Conservation (phyloP, 2,113 vertebrate genomes). For the Campylorhamphus procurvoides region DNA sequence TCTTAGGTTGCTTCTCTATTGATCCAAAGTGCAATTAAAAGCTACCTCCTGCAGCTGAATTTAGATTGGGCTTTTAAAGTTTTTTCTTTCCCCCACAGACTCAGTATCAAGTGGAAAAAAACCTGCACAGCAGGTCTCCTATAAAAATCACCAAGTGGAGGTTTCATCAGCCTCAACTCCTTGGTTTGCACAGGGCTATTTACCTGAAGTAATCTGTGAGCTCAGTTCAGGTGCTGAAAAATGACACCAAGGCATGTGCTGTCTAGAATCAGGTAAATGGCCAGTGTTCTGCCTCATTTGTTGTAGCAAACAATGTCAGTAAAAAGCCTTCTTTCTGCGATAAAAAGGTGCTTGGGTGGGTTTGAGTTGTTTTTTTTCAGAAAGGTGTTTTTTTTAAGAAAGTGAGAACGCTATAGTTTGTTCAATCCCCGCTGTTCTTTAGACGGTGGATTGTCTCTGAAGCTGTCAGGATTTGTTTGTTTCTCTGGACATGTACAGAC, state of each 20-base stretch:
- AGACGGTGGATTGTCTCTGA: neutral
- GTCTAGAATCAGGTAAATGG: neutral
- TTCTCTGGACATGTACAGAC: neutral
- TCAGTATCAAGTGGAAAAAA: neutral
- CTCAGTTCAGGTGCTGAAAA: neutral
- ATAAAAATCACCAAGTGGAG: neutral
- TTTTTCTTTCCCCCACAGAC: neutral
- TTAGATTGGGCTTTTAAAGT: conserved; percentile 19
- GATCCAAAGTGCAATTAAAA: conserved; percentile 52
- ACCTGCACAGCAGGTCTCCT: neutral
- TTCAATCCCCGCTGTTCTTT: neutral
- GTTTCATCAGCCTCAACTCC: neutral
- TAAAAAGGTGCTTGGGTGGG: neutral
- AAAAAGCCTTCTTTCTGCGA: neutral
- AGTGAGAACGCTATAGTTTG: neutral
- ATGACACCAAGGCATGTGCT: neutral
- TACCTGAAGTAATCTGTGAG: neutral
- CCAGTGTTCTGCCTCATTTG: neutral
- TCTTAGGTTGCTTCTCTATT: conserved; percentile 22
- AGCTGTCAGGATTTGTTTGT: neutral
- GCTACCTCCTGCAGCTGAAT: conserved; percentile 35
- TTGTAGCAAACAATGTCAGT: neutral
- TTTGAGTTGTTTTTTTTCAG: neutral
- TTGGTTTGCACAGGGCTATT: neutral
- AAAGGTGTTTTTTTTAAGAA: neutral